Evolutionary conservation across 2,113 vertebrate species (phyloP).

Genomic region (Brachypteracias leptosomus): DNA sequence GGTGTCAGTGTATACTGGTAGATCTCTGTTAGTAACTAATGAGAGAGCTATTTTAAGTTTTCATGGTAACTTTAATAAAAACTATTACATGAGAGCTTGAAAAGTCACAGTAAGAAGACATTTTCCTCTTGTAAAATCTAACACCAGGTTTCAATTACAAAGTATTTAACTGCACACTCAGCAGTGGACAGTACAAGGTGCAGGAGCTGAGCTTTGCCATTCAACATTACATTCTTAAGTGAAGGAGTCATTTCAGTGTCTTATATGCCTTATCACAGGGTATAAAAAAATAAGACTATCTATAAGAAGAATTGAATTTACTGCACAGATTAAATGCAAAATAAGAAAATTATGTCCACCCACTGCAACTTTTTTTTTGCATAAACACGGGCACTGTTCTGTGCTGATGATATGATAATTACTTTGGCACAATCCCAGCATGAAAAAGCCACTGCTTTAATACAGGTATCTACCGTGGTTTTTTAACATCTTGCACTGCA

Average conservation of each 20-base stretch:
- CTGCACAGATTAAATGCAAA: background rate
- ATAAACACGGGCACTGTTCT: background rate
- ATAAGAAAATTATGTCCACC: background rate
- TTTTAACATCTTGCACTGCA: background rate
- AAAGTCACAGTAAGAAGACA: background rate
- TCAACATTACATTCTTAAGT: background rate
- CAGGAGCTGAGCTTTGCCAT: background rate
- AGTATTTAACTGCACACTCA: background rate
- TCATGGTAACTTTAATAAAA: conserved; percentile 25
- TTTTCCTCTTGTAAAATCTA: background rate
- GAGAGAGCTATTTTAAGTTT: background rate
- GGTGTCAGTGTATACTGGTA: background rate
- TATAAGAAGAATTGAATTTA: background rate
- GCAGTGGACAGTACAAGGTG: background rate
- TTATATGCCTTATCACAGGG: background rate
- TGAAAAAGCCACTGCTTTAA: background rate
- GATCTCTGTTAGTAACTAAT: conserved; percentile 19
- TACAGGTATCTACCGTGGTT: rapidly evolving
- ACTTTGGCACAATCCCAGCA: background rate
- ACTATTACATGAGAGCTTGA: background rate
- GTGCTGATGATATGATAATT: background rate
- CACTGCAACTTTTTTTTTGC: background rate
- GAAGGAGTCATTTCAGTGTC: background rate
- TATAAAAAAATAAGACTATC: background rate
- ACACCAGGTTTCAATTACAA: background rate